phyloP scores from a whole-genome alignment of 2,113 vertebrate species.

The Cyanoderma ruficeps region DNA sequence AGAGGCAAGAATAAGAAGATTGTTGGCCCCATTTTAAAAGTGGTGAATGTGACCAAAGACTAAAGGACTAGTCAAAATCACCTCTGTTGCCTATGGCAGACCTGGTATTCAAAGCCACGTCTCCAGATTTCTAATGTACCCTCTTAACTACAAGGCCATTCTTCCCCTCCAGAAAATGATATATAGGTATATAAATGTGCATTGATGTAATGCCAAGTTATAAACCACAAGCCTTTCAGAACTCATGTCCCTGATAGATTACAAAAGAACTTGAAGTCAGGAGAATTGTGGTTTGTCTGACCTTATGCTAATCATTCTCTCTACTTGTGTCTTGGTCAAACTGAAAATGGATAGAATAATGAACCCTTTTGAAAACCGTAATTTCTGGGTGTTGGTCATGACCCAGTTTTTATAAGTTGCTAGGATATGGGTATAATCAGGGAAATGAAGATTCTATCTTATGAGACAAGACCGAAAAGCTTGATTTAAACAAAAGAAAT shows the following conservation, averaged over 20 bases:
- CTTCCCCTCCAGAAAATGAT: conserved; percentile 37
- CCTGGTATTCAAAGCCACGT: neutral
- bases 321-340: conserved; percentile 40
- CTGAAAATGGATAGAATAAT: conserved; percentile 38
- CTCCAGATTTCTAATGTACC: neutral
- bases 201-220: conserved; percentile 68
- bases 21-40: neutral
- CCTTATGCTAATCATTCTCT: conserved; percentile 57
- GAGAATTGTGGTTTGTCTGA: conserved; percentile 50
- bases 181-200: conserved; percentile 64
- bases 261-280: conserved; percentile 49
- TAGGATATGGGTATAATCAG: conserved; percentile 39
- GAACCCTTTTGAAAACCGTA: neutral
- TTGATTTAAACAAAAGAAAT: conserved; percentile 59
- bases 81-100: neutral
- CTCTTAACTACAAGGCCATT: neutral
- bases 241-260: conserved; percentile 61
- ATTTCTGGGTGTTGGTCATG: conserved; percentile 40
- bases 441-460: conserved; percentile 35
- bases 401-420: conserved; percentile 45
- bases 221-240: conserved; percentile 64
- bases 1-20: neutral
- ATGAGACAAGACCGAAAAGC: neutral
- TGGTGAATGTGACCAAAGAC: neutral
- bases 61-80: neutral